Evolutionary conservation across 2,888 invertebrate genomes (phyloP), one percentile per base, ranked within the genome.

Genomic region (Coelopa pilipes): DNA sequence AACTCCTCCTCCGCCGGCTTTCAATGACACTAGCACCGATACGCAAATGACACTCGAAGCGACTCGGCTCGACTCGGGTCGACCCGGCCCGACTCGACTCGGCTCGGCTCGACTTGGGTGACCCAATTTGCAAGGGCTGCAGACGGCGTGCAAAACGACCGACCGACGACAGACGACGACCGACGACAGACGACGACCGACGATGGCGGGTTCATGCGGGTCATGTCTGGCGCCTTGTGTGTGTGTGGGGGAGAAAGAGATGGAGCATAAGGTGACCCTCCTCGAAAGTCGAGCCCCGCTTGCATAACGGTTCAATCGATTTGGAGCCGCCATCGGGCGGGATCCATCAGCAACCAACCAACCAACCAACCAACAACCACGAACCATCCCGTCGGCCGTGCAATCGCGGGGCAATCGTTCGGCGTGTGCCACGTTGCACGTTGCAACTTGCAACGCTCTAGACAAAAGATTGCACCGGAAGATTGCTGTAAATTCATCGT

Each of bases 401-500:
- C 49, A 53, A 11, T 15, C 3, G 53, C 13, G n/a, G 5, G 2
- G n/a, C 15, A 53, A n/a, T 53, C 53, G 10, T 53, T 53, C 53
- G 7, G 34, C 34, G 53, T 53, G n/a, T n/a, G n/a, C 13, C 49
- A 19, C 49, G 49, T n/a, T 53, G 45, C 57, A 7, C 55, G 55
- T 19, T 55, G 55, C 55, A 19, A 17, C 55, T 19, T 55, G 62
- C 24, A 15, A 34, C 34, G 34, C 34, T 34, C 34, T 34, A 34
- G 34, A 34, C 34, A 34, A 34, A 34, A 34, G 34, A 34, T 34
- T 45, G 62, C 62, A 65, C 71, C 71, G 71, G 71, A 71, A 71
- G 71, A 71, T 71, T 63, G 71, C 46, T 55, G 71, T 71, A 71
- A 71, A 71, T 71, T 71, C 65, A 65, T 45, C 65, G 53, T 65